These are phyloP conservation scores for Shargacucullia verbasci DNA, from an alignment of 2,888 invertebrate genomes.

Conservation along the genomic window DNA sequence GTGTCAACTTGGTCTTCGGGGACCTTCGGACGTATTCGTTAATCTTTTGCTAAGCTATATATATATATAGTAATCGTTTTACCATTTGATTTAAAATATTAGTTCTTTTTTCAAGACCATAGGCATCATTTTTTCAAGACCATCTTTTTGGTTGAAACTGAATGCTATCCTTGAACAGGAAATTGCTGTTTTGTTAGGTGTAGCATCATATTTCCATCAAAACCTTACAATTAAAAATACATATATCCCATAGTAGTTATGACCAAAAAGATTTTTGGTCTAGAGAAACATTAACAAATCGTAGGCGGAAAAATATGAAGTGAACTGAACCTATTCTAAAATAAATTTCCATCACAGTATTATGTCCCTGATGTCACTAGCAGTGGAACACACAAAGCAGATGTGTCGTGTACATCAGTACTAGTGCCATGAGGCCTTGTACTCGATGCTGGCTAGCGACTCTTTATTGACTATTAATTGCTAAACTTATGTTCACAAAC, in stretches of 20 bases:
- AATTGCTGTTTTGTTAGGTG: too few species aligned
- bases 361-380: slow-evolving; percentile 26
- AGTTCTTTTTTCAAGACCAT: too few species aligned
- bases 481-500: slow-evolving; percentile 27
- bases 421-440: slow-evolving; percentile 50
- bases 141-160: too few species aligned
- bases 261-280: too few species aligned
- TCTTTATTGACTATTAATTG: slow-evolving; percentile 59
- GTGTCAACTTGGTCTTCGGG: slow-evolving; percentile 44
- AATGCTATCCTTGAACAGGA: too few species aligned
- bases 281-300: too few species aligned
- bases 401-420: slow-evolving; percentile 34
- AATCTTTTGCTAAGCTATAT: slow-evolving; percentile 11
- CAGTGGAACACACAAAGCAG: slow-evolving; percentile 29
- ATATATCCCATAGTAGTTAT: too few species aligned
- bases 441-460: slow-evolving; percentile 47
- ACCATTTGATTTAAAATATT: slow-evolving; percentile 11
- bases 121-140: too few species aligned
- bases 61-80: slow-evolving; percentile 1
- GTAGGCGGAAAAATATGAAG: background rate
- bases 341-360: slow-evolving; percentile 7
- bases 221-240: too few species aligned
- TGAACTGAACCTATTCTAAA: background rate
- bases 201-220: background rate
- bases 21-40: slow-evolving; percentile 18